Base-by-base conservation (phyloP, 2,113 vertebrate genomes). In the Alligator sinensis region DNA sequence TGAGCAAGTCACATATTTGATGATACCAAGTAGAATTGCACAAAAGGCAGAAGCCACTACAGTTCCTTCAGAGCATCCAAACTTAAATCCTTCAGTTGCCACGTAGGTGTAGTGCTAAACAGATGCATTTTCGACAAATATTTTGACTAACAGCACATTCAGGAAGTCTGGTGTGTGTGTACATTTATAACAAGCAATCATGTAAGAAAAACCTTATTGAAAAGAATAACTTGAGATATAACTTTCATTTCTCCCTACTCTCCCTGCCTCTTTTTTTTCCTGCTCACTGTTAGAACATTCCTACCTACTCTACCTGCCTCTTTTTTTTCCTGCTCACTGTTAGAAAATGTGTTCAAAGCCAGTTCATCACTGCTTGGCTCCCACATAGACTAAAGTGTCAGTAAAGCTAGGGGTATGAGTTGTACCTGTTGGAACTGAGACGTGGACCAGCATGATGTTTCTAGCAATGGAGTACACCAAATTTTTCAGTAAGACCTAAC, bases 1-100 rank as follows among this genome's bases (percentile, higher is more conserved):
- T 58, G 38, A 84, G 9, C 34, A 58, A 83, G 54, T 81, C 80
- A 77, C 38, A 94, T 94, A 83, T 82, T 87, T 77, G 58, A 75
- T 75, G 34, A 4, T 0, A 75, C 81, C 60, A 87, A 27, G 30
- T 68, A 81, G 63, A 81, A 74, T 62, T 68, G 34, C 11, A 77
- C 11, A 57, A 90, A 94, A 47, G 34, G 70, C 70, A 72, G 13
- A 47, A 92, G 92, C 84, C 61, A 62, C 82, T 87, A 94, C 79
- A 75, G 94, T 84, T 94, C 94, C 61, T 86, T 61, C 87, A 61
- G 60, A 70, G 38, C 63, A 61, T 79, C 80, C 86, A 81, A n/a
- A 68, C 38, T 96, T 87, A 90, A 79, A 87, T 28, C 47, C 87
- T 77, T 95, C 89, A 90, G 82, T 79, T 81, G 77, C 84, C 81